Percentiles rank a stretch among this genome's conserved stretches.
phyloP scores from a whole-genome alignment of 2,888 invertebrate genomes.

The Gordius sp. region DNA sequence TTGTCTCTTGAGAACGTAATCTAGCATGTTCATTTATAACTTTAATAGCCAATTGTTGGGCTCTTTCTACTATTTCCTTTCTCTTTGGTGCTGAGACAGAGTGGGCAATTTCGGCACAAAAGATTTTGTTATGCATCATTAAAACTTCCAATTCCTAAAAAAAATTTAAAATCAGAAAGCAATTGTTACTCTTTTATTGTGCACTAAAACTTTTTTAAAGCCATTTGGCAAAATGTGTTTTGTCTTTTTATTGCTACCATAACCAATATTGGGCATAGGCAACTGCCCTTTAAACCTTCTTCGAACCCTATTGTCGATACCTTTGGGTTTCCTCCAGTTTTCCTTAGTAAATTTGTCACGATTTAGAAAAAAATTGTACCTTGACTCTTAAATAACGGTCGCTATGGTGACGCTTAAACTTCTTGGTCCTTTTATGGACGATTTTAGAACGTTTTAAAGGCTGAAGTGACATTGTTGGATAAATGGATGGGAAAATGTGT shows the following conservation, averaged over 20 bases:
- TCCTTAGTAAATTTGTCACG: slow-evolving; percentile 34
- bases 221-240: slow-evolving; percentile 90
- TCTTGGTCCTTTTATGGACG: slow-evolving; percentile 29
- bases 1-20: slow-evolving; percentile 71
- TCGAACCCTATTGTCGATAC: slow-evolving; percentile 98
- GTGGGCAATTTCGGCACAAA: slow-evolving; percentile 89
- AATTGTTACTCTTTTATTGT: slow-evolving; percentile 46
- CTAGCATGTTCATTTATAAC: slow-evolving; percentile 86
- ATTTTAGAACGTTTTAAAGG: slow-evolving; percentile 19
- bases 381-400: slow-evolving; percentile 29
- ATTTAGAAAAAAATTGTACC: slow-evolving; percentile 22
- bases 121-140: slow-evolving; percentile 93
- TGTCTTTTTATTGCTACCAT: slow-evolving; percentile 74
- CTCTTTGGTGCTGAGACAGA: slow-evolving; percentile 90
- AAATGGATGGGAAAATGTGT: too few relatives aligned
- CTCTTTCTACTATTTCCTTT: slow-evolving; percentile 76
- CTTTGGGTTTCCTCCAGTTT: slow-evolving; percentile 98
- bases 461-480: not conserved
- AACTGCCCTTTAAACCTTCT: slow-evolving; percentile 96
- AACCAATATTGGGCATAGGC: slow-evolving; percentile 96
- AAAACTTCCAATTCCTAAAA: slow-evolving; percentile 69
- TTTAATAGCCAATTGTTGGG: slow-evolving; percentile 72
- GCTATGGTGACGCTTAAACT: slow-evolving; percentile 30
- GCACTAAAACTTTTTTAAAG: slow-evolving; percentile 73
- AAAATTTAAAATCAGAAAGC: slow-evolving; percentile 6